These are phyloP conservation scores for Venusia cambrica DNA, from an alignment of 2,888 invertebrate species.

Conservation along the genomic window DNA sequence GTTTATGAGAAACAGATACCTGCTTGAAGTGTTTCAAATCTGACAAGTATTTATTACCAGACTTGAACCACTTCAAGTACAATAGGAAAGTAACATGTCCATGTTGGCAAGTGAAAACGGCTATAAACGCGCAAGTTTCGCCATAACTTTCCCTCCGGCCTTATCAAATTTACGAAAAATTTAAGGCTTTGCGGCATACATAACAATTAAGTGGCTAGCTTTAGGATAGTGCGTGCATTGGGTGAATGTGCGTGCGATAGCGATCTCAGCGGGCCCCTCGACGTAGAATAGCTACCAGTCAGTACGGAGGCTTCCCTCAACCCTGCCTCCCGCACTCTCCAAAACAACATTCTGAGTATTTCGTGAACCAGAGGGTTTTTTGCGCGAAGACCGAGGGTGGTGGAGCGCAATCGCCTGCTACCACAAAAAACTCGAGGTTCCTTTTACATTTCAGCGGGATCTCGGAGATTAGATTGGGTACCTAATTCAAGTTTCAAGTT, in stretches of 20 bases:
- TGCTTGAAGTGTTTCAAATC: too few species aligned
- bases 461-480: too few species aligned
- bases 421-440: constrained; percentile 73
- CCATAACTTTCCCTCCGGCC: constrained; percentile 34
- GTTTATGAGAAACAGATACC: too few species aligned
- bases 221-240: constrained; percentile 78
- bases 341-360: constrained; percentile 76
- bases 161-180: constrained; percentile 36
- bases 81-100: constrained; percentile 25
- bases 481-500: too few species aligned
- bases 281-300: constrained; percentile 13
- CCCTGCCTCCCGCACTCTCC: constrained; percentile 52
- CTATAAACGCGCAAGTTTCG: constrained; percentile 30
- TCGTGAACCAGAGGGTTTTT: constrained; percentile 76
- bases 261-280: constrained; percentile 66
- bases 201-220: constrained; percentile 76
- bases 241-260: constrained; percentile 74
- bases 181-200: constrained; percentile 58
- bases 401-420: constrained; percentile 74
- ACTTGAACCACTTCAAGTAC: too few species aligned
- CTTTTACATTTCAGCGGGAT: constrained; percentile 38
- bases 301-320: constrained; percentile 16
- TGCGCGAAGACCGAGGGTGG: constrained; percentile 78
- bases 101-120: constrained; percentile 30
- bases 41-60: too few species aligned